Evolutionary conservation across 2,113 vertebrate genomes (phyloP).

Genomic region (Asarcornis scutulata): DNA sequence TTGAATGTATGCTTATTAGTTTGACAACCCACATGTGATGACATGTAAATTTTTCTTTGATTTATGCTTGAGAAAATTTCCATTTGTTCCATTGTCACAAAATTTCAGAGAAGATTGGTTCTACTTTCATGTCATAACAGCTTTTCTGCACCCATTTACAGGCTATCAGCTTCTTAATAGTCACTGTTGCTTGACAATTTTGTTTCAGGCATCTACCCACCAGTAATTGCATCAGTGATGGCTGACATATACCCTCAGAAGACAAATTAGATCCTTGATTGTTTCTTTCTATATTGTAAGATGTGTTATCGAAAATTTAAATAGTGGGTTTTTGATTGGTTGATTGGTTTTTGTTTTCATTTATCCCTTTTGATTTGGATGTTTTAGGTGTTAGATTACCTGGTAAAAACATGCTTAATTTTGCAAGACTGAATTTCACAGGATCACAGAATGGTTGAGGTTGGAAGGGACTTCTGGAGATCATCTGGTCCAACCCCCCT

Average conservation of each 20-base stretch:
- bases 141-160: background rate
- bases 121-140: background rate
- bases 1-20: background rate
- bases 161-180: background rate
- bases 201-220: background rate
- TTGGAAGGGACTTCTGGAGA: too few relatives aligned
- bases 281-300: background rate
- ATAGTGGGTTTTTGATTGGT: too few relatives aligned
- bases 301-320: background rate
- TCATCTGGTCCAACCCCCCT: too few relatives aligned
- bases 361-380: background rate
- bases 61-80: background rate
- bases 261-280: background rate
- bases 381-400: background rate
- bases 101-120: background rate
- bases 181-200: background rate
- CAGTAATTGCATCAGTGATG: background rate
- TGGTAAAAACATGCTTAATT: background rate
- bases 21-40: background rate
- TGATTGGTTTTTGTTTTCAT: background rate
- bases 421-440: background rate
- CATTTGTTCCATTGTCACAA: background rate
- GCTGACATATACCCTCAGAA: background rate
- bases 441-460: too few relatives aligned
- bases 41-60: background rate